Percentiles rank a stretch among this genome's conserved stretches.
phyloP scores from a whole-genome alignment of 2,888 invertebrate genomes.

The Crematogaster levior region DNA sequence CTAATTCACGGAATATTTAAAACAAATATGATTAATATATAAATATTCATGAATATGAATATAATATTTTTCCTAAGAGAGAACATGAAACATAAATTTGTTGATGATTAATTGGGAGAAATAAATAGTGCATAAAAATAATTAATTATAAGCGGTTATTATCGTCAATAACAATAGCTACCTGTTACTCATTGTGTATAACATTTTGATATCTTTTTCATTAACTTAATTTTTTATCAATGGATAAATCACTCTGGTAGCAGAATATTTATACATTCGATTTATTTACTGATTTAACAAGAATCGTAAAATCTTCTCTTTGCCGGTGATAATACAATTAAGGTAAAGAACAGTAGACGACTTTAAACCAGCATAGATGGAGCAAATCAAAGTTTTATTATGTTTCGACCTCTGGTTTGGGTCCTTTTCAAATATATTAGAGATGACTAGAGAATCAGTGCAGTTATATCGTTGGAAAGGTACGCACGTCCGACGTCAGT shows the following conservation, averaged over 20 bases:
- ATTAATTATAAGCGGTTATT: background rate
- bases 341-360: too few species aligned
- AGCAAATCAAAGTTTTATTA: too few species aligned
- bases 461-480: too few species aligned
- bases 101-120: background rate
- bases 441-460: too few species aligned
- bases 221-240: slow-evolving; percentile 2
- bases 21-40: background rate
- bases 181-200: background rate
- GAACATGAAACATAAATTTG: background rate
- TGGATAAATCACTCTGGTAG: background rate
- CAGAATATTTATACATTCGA: slow-evolving; percentile 6
- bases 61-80: background rate
- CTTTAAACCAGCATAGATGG: too few species aligned
- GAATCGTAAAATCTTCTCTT: too few species aligned
- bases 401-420: too few species aligned
- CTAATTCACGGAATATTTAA: background rate
- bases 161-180: background rate
- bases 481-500: too few species aligned
- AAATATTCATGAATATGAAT: background rate
- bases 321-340: too few species aligned
- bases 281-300: slow-evolving; percentile 18
- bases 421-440: too few species aligned
- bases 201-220: background rate
- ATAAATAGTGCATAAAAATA: background rate